A percentile compares a stretch with the other conserved stretches of the same genome.
Conservation (phyloP, 2,113 vertebrate species). For the Prunella himalayana region DNA sequence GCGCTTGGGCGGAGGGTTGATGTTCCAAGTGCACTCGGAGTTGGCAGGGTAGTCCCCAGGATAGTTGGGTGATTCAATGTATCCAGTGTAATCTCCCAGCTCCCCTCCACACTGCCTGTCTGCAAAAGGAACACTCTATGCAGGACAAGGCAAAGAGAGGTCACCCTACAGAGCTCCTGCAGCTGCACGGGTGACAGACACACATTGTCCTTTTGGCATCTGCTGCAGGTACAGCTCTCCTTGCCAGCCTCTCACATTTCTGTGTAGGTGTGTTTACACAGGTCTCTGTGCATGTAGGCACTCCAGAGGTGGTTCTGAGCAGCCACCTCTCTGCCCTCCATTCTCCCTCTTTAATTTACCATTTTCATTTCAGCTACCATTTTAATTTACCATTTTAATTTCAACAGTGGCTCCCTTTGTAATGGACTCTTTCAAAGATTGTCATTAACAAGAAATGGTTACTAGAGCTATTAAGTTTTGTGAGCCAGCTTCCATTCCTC, state of each 20-base stretch:
- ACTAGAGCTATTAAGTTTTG: background rate
- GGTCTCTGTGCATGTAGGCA: accelerated
- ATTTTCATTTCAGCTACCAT: background rate
- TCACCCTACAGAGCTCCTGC: background rate
- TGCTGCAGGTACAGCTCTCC: background rate
- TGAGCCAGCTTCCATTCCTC: background rate
- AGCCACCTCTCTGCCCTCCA: background rate
- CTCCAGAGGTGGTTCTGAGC: background rate
- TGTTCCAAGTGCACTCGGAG: conserved; percentile 92
- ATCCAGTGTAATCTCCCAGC: conserved; percentile 93
- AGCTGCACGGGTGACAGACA: background rate
- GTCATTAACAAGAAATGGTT: background rate
- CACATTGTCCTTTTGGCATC: background rate
- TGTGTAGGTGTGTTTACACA: background rate
- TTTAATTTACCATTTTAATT: background rate
- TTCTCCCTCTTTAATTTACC: background rate
- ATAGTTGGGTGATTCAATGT: conserved; percentile 96
- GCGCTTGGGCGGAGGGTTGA: conserved; percentile 92
- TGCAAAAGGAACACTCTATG: conserved; percentile 56
- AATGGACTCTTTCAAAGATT: background rate
- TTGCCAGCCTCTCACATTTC: background rate
- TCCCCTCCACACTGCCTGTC: conserved; percentile 93
- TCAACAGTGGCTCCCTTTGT: background rate
- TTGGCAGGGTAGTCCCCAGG: conserved; percentile 97
- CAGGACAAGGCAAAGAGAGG: background rate